These are phyloP conservation scores for Holothuria leucospilota DNA, from an alignment of 53 echinoderm and acorn worm genomes.

Conservation along the genomic window DNA sequence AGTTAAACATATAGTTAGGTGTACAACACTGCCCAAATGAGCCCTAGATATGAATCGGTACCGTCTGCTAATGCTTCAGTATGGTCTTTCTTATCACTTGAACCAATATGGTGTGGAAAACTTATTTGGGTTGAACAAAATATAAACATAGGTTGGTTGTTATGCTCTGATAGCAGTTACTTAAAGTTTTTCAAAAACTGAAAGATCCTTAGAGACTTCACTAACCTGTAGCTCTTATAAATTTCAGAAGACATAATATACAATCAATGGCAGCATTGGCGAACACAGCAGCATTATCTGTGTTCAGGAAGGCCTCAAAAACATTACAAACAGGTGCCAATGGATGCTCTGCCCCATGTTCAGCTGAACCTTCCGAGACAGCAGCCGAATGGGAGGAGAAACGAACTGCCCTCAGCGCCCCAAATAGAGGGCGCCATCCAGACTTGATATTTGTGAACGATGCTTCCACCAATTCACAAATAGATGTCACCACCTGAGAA, in stretches of 20 bases:
- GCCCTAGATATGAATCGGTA: too few relatives aligned
- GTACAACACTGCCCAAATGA: too few relatives aligned
- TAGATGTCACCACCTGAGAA: conserved; percentile 90
- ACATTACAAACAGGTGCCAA: conserved; percentile 95
- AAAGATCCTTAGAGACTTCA: not conserved
- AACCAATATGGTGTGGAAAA: too few relatives aligned
- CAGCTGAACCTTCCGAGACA: conserved; percentile 60
- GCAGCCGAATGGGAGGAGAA: conserved; percentile 56
- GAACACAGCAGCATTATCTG: conserved; percentile 95
- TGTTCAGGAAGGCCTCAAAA: conserved; percentile 98
- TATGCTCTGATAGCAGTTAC: too few relatives aligned
- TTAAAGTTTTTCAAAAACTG: too few relatives aligned
- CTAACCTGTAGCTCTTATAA: conserved; percentile 68
- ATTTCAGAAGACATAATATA: conserved; percentile 96
- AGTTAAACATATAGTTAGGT: too few relatives aligned
- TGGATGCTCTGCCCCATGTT: conserved; percentile 86
- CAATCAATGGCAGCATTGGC: conserved; percentile 99
- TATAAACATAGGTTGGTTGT: too few relatives aligned
- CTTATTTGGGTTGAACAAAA: too few relatives aligned
- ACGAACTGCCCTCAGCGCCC: conserved; percentile 94
- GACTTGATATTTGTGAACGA: conserved; percentile 95
- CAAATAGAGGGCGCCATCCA: conserved; percentile 98
- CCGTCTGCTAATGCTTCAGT: too few relatives aligned
- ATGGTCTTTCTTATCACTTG: too few relatives aligned
- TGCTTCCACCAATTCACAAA: conserved; percentile 92